phyloP scores from a whole-genome alignment of 2,113 vertebrate genomes.

The Todiramphus saurophagus region DNA sequence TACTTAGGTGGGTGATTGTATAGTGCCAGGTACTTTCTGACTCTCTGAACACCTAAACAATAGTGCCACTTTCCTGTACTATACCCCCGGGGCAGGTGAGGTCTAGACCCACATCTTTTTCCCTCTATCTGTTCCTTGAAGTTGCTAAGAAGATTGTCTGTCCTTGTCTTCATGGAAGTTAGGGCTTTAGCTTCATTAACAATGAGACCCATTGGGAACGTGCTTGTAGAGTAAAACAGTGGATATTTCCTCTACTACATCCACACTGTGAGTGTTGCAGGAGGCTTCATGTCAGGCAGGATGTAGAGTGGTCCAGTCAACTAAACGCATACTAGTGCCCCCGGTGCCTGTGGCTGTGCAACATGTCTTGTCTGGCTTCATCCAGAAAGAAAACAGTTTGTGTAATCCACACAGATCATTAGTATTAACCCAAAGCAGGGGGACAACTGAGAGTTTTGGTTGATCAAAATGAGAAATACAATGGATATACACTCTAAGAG shows the following conservation, averaged over 20 bases:
- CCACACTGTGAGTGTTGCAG: neutral
- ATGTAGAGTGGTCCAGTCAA: neutral
- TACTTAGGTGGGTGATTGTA: neutral
- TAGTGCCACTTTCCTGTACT: neutral
- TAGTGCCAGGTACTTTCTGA: neutral
- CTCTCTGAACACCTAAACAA: neutral
- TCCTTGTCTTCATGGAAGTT: neutral
- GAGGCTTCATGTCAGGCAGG: neutral
- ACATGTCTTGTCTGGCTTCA: neutral
- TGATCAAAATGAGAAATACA: neutral
- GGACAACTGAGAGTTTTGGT: neutral
- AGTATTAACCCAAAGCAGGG: neutral
- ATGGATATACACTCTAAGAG: neutral
- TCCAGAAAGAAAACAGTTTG: neutral
- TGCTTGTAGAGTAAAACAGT: neutral
- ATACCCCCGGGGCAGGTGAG: neutral
- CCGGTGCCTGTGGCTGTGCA: neutral
- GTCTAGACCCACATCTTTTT: neutral
- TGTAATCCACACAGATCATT: neutral
- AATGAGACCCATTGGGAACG: neutral
- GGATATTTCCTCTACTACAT: neutral
- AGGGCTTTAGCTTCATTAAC: neutral
- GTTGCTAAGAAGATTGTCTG: neutral
- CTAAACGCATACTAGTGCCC: neutral
- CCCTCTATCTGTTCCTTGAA: neutral